Percentiles rank a stretch among this genome's conserved stretches.
Conservation (phyloP, 2,888 invertebrate species). For the Volucella bombylans region DNA sequence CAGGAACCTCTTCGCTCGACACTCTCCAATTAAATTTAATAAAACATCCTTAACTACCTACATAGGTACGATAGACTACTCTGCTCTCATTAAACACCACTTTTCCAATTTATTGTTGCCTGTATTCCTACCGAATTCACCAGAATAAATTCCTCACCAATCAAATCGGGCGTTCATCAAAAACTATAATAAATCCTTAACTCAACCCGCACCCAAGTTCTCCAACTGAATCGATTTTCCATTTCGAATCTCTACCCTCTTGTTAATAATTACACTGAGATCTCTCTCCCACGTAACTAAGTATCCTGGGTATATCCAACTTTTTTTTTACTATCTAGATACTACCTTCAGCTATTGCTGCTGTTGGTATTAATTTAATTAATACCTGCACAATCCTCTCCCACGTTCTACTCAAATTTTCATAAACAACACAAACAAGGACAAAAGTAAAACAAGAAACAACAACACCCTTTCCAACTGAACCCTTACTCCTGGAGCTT, state of each 20-base stretch:
- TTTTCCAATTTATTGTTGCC: background rate
- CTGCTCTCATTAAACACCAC: too few relatives aligned
- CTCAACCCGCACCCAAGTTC: background rate
- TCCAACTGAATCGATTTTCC: slow-evolving; percentile 29
- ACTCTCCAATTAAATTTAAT: too few relatives aligned
- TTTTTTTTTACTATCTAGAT: background rate
- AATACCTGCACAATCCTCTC: slow-evolving; percentile 28
- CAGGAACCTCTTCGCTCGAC: too few relatives aligned
- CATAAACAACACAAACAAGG: slow-evolving; percentile 19
- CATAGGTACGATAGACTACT: too few relatives aligned
- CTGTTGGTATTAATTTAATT: slow-evolving; percentile 34
- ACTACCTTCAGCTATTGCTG: background rate
- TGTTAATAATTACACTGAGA: slow-evolving; percentile 25
- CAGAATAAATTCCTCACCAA: background rate
- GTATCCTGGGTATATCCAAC: background rate
- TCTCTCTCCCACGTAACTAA: background rate
- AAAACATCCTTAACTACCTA: too few relatives aligned
- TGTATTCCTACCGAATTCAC: background rate
- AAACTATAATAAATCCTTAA: too few relatives aligned
- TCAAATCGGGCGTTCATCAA: background rate
- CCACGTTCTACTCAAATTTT: background rate
- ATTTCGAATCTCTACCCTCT: slow-evolving; percentile 11
- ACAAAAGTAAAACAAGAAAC: slow-evolving; percentile 12
- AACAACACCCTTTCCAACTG: slow-evolving; percentile 7
- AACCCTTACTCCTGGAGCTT: slow-evolving; percentile 47